Base-by-base conservation (phyloP, 2,113 vertebrate species). In the Poeciliopsis prolifica region DNA sequence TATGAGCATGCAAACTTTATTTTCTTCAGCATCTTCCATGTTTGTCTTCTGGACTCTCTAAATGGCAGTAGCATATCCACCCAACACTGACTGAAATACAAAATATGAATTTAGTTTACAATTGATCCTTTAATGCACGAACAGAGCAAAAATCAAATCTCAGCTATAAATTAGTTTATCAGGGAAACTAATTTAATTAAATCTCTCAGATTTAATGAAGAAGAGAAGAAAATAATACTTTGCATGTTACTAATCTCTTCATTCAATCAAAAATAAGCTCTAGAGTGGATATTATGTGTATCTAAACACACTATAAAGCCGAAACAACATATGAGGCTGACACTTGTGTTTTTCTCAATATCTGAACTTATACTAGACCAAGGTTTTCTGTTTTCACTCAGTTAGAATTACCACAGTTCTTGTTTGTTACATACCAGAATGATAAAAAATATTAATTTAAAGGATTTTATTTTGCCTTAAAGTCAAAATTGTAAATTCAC, bases 261-360 rank as follows among this genome's bases (percentile, higher is more conserved):
- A 35, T 73, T 28, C 14, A 29, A 66, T 35, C 35, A 62, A n/a
- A 71, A 63, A 63, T 31, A 5, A 73, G 40, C 29, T 64, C 29
- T 29, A 33, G 13, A 17, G 8, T 48, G 17, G 22, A 35, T 51
- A 61, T 29, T 33, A 26, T 65, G 19, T n/a, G 11, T n/a, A 35
- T 35, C 13, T 37, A 15, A 42, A 24, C 35, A 35, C 35, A 35
- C 35, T 44, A 12, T 69, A 3, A 4, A 19, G n/a, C 7, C 19
- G 44, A 48, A 48, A 35, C 9, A 10, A 35, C 35, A 35, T 11
- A 35, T 11, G 9, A 35, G 2, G 35, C 35, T 35, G 35, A 35
- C 9, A 10, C 9, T 9, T 35, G 1, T 10, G 9, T 35, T 35
- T 42, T 42, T 14, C 13, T 14, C 13, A 42, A 14, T 10, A 9